Evolutionary conservation across 2,113 vertebrate genomes (phyloP).

Genomic region (Callipepla squamata): DNA sequence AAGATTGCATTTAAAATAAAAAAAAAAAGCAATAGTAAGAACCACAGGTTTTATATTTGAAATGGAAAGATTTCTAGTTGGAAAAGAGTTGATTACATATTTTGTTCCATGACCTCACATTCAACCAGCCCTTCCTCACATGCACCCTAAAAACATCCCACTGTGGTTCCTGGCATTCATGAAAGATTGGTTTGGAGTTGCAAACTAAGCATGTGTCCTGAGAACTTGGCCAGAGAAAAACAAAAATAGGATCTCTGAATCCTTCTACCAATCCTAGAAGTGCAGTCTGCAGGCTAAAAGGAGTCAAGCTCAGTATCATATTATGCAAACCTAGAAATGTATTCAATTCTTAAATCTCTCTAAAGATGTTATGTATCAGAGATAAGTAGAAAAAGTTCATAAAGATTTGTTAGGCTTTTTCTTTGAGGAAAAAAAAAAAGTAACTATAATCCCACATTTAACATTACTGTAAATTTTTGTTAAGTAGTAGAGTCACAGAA

Average conservation of each 20-base stretch:
- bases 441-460: not conserved
- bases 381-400: not conserved
- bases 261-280: not conserved
- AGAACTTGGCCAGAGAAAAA: conserved; percentile 11
- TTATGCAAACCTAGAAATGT: not conserved
- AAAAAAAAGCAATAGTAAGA: conserved; percentile 18
- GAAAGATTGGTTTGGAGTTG: conserved; percentile 31
- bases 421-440: not conserved
- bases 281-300: not conserved
- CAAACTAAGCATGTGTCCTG: conserved; percentile 32
- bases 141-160: conserved; percentile 44
- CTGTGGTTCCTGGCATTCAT: conserved; percentile 62
- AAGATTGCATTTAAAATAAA: conserved; percentile 52
- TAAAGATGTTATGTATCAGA: not conserved
- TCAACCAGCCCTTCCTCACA: conserved; percentile 58
- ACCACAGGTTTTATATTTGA: conserved; percentile 51
- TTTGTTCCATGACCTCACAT: conserved; percentile 55
- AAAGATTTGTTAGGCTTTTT: not conserved
- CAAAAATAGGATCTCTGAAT: conserved; percentile 16
- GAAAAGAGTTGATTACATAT: conserved; percentile 60
- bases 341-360: not conserved
- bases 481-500: not conserved
- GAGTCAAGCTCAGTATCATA: not conserved
- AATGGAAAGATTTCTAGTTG: conserved; percentile 46
- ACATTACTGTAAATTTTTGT: not conserved